Base-by-base conservation (phyloP, 53 echinoderm and acorn worm species). In the Echinometra lucunter region DNA sequence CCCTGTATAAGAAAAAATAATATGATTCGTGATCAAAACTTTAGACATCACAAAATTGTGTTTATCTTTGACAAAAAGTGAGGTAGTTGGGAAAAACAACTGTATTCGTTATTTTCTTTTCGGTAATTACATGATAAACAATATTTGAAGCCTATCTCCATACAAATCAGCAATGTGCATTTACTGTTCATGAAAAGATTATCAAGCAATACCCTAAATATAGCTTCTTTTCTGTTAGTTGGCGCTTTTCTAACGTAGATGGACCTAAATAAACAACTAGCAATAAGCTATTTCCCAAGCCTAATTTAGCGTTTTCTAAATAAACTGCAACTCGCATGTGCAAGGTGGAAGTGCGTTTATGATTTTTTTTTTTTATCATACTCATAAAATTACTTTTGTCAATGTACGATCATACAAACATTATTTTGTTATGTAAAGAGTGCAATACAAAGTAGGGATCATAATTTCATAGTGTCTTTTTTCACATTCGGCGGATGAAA, bases 31-130 rank as follows among this genome's bases (percentile, higher is more conserved):
- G 45, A 85, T 85, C 85, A 49, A 47, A n/a, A n/a, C 45, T 47
- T 30, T 18, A 85, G 44, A 81, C 49, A 30, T 53, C 85, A 47
- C 49, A 47, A n/a, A n/a, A n/a, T n/a, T n/a, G 12, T 44, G 40
- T 13, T 81, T 81, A 80, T 85, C 85, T 85, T 85, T 85, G 85
- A 85, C 30, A 13, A 25, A 74, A 85, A 47, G 28, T 85, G 85
- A 85, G 85, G 85, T 85, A 85, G 85, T 47, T 85, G 45, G 49
- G 85, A 49, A 85, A 85, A 85, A n/a, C 85, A 85, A 85, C n/a
- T 49, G 28, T 47, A 45, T 78, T 42, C 42, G 21, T 78, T 38
- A 38, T 38, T 38, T 78, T 42, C 69, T 32, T 32, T 9, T 15
- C 1, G 10, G 34, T 69, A 69, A 63, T 63, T 23, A 63, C 63